Conservation (phyloP, 1,140 invertebrate species). For the Acromyrmex charruanus region DNA sequence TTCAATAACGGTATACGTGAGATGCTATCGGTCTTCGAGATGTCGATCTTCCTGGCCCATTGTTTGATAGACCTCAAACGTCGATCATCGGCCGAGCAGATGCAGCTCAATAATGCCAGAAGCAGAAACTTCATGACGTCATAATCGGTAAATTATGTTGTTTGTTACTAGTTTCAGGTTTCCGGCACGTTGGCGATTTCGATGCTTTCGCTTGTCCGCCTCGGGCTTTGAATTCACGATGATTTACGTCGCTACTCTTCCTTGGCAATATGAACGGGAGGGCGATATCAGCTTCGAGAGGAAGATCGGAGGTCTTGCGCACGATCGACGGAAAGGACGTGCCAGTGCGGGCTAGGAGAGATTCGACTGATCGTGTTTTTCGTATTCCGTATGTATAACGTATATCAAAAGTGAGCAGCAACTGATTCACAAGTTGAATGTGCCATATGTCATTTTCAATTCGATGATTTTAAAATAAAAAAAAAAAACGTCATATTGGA, state of each 20-base stretch:
- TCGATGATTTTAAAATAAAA: background rate
- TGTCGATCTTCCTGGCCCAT: constrained; percentile 3
- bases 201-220: constrained; percentile 11
- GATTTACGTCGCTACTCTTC: constrained; percentile 56
- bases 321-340: constrained; percentile 38
- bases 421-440: constrained; percentile 31
- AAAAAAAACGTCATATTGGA: background rate
- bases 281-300: constrained; percentile 26
- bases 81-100: constrained; percentile 72
- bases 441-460: background rate
- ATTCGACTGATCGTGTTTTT: constrained; percentile 39
- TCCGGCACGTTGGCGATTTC: constrained; percentile 7
- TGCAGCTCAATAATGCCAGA: constrained; percentile 71
- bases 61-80: constrained; percentile 42
- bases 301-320: constrained; percentile 39
- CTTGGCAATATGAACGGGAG: constrained; percentile 23
- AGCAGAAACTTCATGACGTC: constrained; percentile 81
- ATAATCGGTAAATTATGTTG: constrained; percentile 67
- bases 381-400: constrained; percentile 28
- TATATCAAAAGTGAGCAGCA: constrained; percentile 13
- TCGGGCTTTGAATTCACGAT: constrained; percentile 58
- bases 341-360: background rate
- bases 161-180: constrained; percentile 24
- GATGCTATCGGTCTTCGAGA: constrained; percentile 26
- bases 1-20: background rate